Conservation (phyloP, 2,797 vertebrate genomes). For the Melanotaenia pygmaea region DNA sequence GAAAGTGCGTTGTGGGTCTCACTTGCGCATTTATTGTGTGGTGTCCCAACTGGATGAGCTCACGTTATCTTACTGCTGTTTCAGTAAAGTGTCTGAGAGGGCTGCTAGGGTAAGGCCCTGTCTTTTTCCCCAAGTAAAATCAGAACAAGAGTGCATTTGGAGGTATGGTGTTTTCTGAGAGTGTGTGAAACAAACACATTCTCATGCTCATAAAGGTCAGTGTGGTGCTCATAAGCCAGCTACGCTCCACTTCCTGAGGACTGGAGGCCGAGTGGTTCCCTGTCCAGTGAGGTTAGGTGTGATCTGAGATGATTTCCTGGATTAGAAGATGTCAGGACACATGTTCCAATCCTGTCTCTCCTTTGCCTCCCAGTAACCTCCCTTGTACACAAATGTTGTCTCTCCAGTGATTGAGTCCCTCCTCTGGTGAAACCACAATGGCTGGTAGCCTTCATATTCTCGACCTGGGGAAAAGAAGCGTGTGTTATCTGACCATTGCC, state of each 20-base stretch:
- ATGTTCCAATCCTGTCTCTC: conserved; percentile 91
- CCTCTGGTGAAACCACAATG: conserved; percentile 95
- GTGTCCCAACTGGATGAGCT: conserved; percentile 37
- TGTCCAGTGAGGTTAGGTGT: conserved; percentile 56
- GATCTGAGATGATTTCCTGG: conserved; percentile 34
- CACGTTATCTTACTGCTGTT: conserved; percentile 41
- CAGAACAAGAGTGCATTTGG: conserved; percentile 61
- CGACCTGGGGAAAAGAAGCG: conserved; percentile 80
- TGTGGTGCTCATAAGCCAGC: conserved; percentile 52
- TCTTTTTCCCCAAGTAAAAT: conserved; percentile 45
- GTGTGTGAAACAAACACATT: conserved; percentile 57
- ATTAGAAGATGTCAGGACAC: conserved; percentile 96
- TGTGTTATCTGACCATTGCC: conserved; percentile 8
- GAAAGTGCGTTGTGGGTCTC: conserved; percentile 71
- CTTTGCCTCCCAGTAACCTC: conserved; percentile 98
- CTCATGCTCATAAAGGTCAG: conserved; percentile 61
- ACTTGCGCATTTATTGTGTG: conserved; percentile 50
- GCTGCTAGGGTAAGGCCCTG: conserved; percentile 18
- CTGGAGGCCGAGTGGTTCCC: conserved; percentile 44
- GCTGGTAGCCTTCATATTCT: conserved; percentile 89
- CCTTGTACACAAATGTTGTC: conserved; percentile 91
- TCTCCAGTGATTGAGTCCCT: conserved; percentile 90
- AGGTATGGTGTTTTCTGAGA: conserved; percentile 72
- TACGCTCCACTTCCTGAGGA: conserved; percentile 38
- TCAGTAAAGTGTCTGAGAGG: conserved; percentile 38